phyloP scores from a whole-genome alignment of 2,888 invertebrate genomes.

The Meiosimyza decipiens region DNA sequence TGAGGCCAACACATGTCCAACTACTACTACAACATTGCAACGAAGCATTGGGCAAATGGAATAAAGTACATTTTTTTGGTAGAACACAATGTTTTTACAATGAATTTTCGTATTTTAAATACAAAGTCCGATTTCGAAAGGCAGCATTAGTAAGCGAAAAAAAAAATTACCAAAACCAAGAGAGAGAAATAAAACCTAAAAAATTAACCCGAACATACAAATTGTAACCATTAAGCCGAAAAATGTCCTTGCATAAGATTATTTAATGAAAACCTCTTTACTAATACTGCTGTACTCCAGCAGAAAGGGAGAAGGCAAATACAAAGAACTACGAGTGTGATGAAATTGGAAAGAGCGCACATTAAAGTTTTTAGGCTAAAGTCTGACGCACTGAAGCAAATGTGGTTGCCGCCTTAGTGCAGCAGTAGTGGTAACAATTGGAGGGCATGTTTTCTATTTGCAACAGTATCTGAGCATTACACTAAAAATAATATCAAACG shows the following conservation, averaged over 20 bases:
- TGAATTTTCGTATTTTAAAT: neutral
- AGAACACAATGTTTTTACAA: neutral
- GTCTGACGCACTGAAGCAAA: too few relatives aligned
- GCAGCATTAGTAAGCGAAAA: neutral
- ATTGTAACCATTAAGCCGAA: constrained; percentile 33
- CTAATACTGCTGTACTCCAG: neutral
- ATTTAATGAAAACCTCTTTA: constrained; percentile 17
- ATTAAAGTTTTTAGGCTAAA: too few relatives aligned
- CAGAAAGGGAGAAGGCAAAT: neutral
- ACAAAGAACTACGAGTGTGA: too few relatives aligned
- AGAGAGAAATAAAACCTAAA: neutral
- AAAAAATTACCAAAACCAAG: neutral
- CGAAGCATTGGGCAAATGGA: neutral
- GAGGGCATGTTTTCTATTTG: too few relatives aligned
- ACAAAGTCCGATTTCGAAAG: too few relatives aligned
- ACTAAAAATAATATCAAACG: constrained; percentile 9
- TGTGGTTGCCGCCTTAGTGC: neutral
- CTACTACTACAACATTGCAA: neutral
- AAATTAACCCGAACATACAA: constrained; percentile 21
- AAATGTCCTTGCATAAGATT: constrained; percentile 37
- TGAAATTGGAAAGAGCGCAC: too few relatives aligned
- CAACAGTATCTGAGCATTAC: too few relatives aligned
- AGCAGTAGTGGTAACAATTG: neutral
- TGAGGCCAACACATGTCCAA: neutral
- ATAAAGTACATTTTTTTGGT: neutral